phyloP scores from a whole-genome alignment of 2,888 invertebrate genomes.

The Germaria angustata region DNA sequence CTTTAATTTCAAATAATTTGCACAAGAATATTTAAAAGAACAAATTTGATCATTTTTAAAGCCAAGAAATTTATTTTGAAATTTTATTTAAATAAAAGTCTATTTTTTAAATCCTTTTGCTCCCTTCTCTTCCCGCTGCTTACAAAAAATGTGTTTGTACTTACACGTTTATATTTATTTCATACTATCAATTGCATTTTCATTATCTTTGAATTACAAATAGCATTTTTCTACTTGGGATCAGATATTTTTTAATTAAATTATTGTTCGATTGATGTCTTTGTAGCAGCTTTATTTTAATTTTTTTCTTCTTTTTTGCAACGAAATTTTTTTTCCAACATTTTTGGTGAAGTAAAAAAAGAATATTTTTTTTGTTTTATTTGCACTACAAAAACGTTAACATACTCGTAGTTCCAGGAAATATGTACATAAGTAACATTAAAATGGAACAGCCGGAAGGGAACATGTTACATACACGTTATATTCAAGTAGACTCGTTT shows the following conservation, averaged over 20 bases:
- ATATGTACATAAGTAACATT: too few relatives aligned
- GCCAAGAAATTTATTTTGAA: background rate
- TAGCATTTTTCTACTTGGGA: constrained; percentile 26
- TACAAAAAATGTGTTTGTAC: too few relatives aligned
- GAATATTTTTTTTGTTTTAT: background rate
- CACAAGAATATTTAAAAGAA: background rate
- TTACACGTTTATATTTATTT: background rate
- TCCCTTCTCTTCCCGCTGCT: background rate
- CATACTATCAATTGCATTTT: constrained; percentile 17
- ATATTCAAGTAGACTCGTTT: too few relatives aligned
- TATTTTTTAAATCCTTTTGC: background rate
- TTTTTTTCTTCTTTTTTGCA: background rate
- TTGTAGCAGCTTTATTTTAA: background rate
- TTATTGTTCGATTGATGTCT: constrained; percentile 39
- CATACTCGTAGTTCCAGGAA: too few relatives aligned
- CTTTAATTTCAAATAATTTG: constrained; percentile 18
- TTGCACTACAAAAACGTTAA: too few relatives aligned
- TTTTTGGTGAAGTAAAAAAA: background rate
- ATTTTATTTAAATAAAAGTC: background rate
- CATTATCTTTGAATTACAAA: background rate
- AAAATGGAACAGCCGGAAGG: too few relatives aligned
- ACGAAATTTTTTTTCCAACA: background rate
- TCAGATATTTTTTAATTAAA: constrained; percentile 60
- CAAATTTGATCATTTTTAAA: background rate
- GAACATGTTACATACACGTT: too few relatives aligned